phyloP scores from a whole-genome alignment of 2,797 vertebrate species.

The Diplodus sargus region DNA sequence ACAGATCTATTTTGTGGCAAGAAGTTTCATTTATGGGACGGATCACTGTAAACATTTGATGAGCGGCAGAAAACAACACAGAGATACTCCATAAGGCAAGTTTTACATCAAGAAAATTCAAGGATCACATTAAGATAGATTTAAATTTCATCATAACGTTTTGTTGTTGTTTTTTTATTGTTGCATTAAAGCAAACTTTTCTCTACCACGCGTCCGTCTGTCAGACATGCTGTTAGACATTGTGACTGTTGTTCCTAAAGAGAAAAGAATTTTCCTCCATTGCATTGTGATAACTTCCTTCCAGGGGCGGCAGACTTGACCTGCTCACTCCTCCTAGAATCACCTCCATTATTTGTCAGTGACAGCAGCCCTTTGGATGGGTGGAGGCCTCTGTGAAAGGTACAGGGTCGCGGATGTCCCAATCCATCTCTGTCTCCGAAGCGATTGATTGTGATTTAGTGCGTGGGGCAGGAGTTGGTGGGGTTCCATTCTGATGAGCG shows the following conservation, averaged over 20 bases:
- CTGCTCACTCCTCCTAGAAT: constrained; percentile 71
- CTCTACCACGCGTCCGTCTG: constrained; percentile 46
- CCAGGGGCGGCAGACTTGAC: constrained; percentile 80
- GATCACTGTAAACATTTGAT: neutral
- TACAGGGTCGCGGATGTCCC: constrained; percentile 77
- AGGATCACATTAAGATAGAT: constrained; percentile 24
- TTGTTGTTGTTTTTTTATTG: constrained; percentile 17
- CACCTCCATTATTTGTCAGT: constrained; percentile 79
- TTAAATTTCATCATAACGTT: constrained; percentile 1
- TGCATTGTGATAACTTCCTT: constrained; percentile 81
- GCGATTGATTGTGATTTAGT: constrained; percentile 81
- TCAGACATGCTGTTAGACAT: constrained; percentile 68
- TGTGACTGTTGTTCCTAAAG: constrained; percentile 60
- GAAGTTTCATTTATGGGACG: neutral
- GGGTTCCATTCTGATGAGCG: constrained; percentile 82
- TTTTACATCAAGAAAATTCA: neutral
- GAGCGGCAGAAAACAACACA: neutral
- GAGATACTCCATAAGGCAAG: neutral
- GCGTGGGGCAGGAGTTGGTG: constrained; percentile 65
- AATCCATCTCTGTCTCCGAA: constrained; percentile 86
- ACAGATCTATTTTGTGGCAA: neutral
- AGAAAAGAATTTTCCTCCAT: constrained; percentile 74
- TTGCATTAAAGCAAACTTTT: constrained; percentile 39
- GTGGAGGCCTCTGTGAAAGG: constrained; percentile 67
- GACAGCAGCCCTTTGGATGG: constrained; percentile 79